phyloP scores from a whole-genome alignment of 2,888 invertebrate genomes.

The Elmis aenea region DNA sequence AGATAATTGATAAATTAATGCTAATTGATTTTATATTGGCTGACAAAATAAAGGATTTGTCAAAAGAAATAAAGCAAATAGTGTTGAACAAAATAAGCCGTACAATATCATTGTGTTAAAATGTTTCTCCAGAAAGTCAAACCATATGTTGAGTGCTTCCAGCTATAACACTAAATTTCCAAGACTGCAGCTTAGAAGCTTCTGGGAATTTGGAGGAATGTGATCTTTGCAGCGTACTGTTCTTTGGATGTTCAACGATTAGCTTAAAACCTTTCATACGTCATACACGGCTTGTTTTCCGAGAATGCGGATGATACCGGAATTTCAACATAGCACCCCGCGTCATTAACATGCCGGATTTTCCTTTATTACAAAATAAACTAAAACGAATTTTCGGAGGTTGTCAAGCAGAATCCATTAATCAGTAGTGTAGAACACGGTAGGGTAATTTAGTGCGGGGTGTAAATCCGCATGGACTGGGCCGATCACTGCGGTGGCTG shows the following conservation, averaged over 20 bases:
- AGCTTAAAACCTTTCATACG: conserved; percentile 8
- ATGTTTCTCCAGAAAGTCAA: conserved; percentile 31
- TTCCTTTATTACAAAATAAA: conserved; percentile 11
- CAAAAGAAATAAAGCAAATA: no score
- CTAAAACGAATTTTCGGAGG: conserved; percentile 16
- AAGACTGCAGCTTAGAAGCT: conserved; percentile 19
- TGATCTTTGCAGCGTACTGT: conserved; percentile 11
- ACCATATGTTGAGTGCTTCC: conserved; percentile 35
- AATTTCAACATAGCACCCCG: not conserved
- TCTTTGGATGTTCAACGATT: conserved; percentile 8
- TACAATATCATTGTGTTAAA: conserved; percentile 22
- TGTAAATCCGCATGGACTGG: conserved; percentile 18
- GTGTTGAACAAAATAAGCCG: conserved; percentile 16
- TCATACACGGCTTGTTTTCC: no score
- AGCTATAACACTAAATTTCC: conserved; percentile 33
- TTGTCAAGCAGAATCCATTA: conserved; percentile 22
- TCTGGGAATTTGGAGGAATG: conserved; percentile 15
- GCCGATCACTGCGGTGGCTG: conserved; percentile 17
- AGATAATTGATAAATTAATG: no score
- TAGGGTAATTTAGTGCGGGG: conserved; percentile 17
- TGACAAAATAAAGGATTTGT: no score
- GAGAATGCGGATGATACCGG: not conserved
- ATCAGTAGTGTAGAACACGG: conserved; percentile 14
- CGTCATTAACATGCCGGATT: conserved; percentile 7
- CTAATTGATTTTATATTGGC: no score